These are phyloP conservation scores for Cylas formicarius DNA, from an alignment of 1,140 invertebrate genomes.

Conservation along the genomic window DNA sequence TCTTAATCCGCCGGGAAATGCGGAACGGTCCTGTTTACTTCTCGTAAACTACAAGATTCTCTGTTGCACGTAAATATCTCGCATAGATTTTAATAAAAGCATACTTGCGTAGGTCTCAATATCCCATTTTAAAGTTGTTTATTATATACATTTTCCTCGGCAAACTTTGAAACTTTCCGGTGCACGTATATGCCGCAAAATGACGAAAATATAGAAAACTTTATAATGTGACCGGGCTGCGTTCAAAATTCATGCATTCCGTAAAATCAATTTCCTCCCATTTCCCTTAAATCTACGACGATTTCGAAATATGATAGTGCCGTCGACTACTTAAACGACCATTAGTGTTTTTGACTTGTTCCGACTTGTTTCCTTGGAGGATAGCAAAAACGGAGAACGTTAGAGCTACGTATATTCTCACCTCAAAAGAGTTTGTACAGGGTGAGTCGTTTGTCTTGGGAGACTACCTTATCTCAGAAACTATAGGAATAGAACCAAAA, in stretches of 20 bases:
- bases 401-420: too few species aligned
- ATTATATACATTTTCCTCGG: slow-evolving; percentile 17
- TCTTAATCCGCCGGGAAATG: too few species aligned
- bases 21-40: too few species aligned
- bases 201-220: slow-evolving; percentile 21
- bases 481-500: too few species aligned
- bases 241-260: slow-evolving; percentile 21
- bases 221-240: slow-evolving; percentile 17
- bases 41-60: too few species aligned
- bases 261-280: slow-evolving; percentile 19
- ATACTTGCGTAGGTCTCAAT: slow-evolving; percentile 14
- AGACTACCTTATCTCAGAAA: too few species aligned
- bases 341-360: too few species aligned
- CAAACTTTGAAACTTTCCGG: slow-evolving; percentile 17
- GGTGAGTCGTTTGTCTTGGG: too few species aligned
- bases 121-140: slow-evolving; percentile 15
- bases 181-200: slow-evolving; percentile 18
- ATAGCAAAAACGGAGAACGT: too few species aligned
- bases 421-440: too few species aligned
- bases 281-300: slow-evolving; percentile 15
- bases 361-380: too few species aligned
- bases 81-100: slow-evolving; percentile 20
- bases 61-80: slow-evolving; percentile 13
- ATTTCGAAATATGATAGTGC: slow-evolving; percentile 12
- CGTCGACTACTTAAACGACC: slow-evolving; percentile 10